A percentile compares a stretch with the other conserved stretches of the same genome.
These are phyloP conservation scores for Bruchidius siliquastri DNA, from an alignment of 2,888 invertebrate genomes.

Conservation along the genomic window DNA sequence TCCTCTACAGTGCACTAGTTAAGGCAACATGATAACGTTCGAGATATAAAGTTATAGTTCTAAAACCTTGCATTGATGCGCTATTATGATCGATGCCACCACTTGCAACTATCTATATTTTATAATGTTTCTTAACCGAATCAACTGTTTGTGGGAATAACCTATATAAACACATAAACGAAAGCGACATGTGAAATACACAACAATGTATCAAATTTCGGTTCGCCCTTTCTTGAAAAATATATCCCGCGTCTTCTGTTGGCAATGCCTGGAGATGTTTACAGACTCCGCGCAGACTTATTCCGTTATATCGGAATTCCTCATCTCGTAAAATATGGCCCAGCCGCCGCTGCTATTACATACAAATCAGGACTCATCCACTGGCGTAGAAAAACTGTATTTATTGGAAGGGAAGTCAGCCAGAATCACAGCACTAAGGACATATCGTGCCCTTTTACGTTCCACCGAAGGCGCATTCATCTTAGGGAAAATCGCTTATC, in stretches of 20 bases:
- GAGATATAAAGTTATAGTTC: too few relatives aligned
- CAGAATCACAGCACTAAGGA: too few relatives aligned
- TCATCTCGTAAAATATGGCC: not conserved
- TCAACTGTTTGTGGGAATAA: not conserved
- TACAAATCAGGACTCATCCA: not conserved
- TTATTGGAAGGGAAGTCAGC: too few relatives aligned
- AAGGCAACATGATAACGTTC: too few relatives aligned
- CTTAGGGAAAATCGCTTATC: too few relatives aligned
- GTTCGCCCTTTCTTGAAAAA: not conserved
- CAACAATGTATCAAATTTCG: not conserved
- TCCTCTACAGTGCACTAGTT: too few relatives aligned
- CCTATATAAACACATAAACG: not conserved
- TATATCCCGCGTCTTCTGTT: slow-evolving; percentile 1
- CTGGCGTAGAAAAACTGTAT: not conserved
- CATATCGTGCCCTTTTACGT: too few relatives aligned
- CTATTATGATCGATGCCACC: too few relatives aligned
- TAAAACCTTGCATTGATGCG: too few relatives aligned
- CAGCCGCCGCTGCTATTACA: not conserved
- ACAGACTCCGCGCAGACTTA: slow-evolving; percentile 1
- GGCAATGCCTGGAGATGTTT: slow-evolving; percentile 5
- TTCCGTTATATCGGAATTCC: slow-evolving; percentile 3
- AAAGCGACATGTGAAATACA: not conserved
- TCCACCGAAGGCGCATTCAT: too few relatives aligned
- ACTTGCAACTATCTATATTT: not conserved
- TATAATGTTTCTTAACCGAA: not conserved